Evolutionary conservation across 2,888 invertebrate species (phyloP), one percentile per base, ranked within the genome.

Genomic region (Tenthredo livida): DNA sequence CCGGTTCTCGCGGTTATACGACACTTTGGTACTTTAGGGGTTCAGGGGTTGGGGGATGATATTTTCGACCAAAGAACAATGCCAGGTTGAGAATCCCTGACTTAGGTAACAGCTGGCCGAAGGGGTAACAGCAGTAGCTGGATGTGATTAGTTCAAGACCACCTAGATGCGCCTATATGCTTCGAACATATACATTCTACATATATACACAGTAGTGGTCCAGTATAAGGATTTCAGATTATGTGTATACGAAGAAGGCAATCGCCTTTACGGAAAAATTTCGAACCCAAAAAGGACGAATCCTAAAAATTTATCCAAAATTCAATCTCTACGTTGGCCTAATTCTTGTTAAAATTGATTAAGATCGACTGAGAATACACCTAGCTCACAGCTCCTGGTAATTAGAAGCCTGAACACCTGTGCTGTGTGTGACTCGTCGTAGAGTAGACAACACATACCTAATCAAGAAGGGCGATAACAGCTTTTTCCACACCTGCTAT

Each of bases 41-140:
- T 1, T 9, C 12, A 25, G 61, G 21, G 25, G 21, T 1, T 9
- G 25, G 61, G 61, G 21, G 61, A 33, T 25, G 12, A 61, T 61
- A 67, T 67, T 67, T 67, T 15, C 17, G 4, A 33, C 67, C 6
- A 33, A 67, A 25, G 17, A 17, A 1, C 17, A 67, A 40, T 29
- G 4, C 40, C 29, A 84, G 86, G 86, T 87, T 88, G 88, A 89
- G 89, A 88, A 86, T 87, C 88, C 82, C 88, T 89, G 88, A 85
- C 87, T 88, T 88, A 88, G 89, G 91, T 90, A 89, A 90, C 91
- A 90, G 89, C 91, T 90, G 90, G 88, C 67, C 86, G 88, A 88
- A 89, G 90, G 89, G 88, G 89, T 87, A 88, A 89, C 87, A 88
- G 89, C 89, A 85, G 85, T 85, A 85, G 87, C 88, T 65, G 65